Evolutionary conservation across 1,140 invertebrate genomes (phyloP), one percentile per base, ranked within the genome.

Genomic region (Dendrolimus kikuchii): DNA sequence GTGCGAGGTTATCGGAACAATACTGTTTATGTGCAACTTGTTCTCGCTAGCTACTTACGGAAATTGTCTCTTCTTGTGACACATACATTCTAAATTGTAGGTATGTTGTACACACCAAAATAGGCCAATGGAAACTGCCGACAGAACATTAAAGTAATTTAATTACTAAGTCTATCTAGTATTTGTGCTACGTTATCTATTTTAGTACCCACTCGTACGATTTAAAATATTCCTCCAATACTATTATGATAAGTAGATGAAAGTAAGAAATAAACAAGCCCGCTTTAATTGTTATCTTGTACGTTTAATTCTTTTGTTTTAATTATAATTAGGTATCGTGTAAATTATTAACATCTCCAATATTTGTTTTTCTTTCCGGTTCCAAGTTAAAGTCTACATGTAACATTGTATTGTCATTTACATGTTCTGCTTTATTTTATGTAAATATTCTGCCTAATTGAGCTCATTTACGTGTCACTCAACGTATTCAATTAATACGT

Each of bases 21-120:
- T 55, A 62, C 49, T 76, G 77, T 80, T 77, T 74, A 73, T 67
- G 62, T 40, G 10, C 43, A 43, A 51, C n/a, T 5, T n/a, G n/a
- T 55, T 57, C 57, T 49, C 52, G 55, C 53, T 51, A 49, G 43
- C 49, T 46, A 37, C 48, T 61, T 63, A 67, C 59, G 65, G 63
- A 73, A 73, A 73, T 63, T 59, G 61, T 68, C 55, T 57, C 53
- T 53, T 48, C 43, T 46, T 51, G 45, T 53, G 56, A 62, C 47
- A 59, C 53, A 55, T 55, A 50, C 40, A 37, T 44, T 50, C 44
- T 60, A 53, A n/a, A 51, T 57, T 54, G 51, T 60, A 44, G 51
- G 53, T 59, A 59, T 55, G 59, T 41, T 45, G n/a, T n/a, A n/a
- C 43, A 53, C 49, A 59, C 61, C 56, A 10, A 61, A 67, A 50